Conservation (phyloP, 2,113 vertebrate genomes). For the Rhodinocichla rosea region DNA sequence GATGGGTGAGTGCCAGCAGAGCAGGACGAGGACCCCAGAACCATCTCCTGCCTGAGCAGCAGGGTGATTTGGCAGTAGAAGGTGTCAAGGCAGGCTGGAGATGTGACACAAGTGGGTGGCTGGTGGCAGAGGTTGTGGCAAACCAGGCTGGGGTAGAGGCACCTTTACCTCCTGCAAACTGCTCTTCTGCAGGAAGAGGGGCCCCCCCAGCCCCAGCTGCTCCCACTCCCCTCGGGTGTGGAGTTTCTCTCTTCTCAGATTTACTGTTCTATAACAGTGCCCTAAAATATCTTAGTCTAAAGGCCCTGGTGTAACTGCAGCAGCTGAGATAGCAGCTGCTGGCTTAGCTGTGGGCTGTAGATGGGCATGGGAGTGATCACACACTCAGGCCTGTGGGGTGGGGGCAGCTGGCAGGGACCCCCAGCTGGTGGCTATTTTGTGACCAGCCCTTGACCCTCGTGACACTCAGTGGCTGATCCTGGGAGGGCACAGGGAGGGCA, state of each 20-base stretch:
- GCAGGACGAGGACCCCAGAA: rapidly evolving
- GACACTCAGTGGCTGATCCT: neutral
- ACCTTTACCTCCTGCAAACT: neutral
- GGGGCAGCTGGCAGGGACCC: neutral
- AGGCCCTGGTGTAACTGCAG: neutral
- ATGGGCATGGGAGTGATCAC: rapidly evolving
- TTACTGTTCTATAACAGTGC: neutral
- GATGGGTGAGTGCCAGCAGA: conserved; percentile 81
- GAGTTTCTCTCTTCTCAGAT: conserved; percentile 4
- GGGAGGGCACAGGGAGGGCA: neutral
- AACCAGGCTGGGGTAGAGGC: neutral
- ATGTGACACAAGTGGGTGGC: neutral
- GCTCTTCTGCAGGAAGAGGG: neutral
- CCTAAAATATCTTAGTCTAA: conserved; percentile 35
- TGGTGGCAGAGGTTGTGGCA: neutral
- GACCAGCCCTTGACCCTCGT: neutral
- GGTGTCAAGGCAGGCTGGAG: neutral
- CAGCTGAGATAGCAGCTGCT: conserved; percentile 43
- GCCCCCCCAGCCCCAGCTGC: neutral
- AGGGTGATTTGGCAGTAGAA: neutral
- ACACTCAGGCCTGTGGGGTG: neutral
- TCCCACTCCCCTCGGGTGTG: neutral
- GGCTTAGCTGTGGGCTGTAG: neutral
- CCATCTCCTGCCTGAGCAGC: neutral
- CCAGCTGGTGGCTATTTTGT: neutral